These are phyloP conservation scores for Ichneumon xanthorius DNA, from an alignment of 2,888 invertebrate genomes.

Conservation along the genomic window DNA sequence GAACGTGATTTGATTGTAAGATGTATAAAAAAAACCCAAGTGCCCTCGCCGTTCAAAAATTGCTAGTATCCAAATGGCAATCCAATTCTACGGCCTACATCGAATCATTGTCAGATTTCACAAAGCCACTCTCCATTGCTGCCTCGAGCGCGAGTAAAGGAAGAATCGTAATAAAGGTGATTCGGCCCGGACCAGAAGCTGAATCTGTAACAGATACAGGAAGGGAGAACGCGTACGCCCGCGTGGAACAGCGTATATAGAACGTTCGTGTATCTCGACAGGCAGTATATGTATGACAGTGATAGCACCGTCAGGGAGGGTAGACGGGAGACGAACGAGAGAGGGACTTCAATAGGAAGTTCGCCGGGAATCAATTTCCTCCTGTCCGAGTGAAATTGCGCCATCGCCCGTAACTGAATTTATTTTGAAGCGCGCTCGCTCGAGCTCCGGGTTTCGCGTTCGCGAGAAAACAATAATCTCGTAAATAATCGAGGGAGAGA, in stretches of 20 bases:
- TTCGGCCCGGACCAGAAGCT: slow-evolving; percentile 17
- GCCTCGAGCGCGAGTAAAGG: background rate
- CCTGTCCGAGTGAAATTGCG: slow-evolving; percentile 66
- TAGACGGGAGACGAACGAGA: slow-evolving; percentile 13
- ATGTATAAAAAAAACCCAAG: no score
- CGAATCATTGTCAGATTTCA: background rate
- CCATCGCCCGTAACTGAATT: slow-evolving; percentile 71
- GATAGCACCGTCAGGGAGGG: background rate
- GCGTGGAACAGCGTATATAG: background rate
- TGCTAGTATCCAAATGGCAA: background rate
- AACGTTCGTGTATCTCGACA: slow-evolving; percentile 1
- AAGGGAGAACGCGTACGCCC: background rate
- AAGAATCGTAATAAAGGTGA: slow-evolving; percentile 11
- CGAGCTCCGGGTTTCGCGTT: slow-evolving; percentile 21
- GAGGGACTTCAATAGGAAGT: slow-evolving; percentile 68
- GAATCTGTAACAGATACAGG: slow-evolving; percentile 26
- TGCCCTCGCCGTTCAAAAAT: background rate
- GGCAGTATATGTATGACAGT: slow-evolving; percentile 13
- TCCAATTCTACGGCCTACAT: background rate
- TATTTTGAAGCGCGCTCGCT: slow-evolving; percentile 65
- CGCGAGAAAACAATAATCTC: slow-evolving; percentile 65
- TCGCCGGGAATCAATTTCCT: slow-evolving; percentile 75
- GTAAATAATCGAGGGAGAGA: slow-evolving; percentile 66
- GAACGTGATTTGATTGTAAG: no score
- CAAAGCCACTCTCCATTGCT: background rate